phyloP scores from a whole-genome alignment of 1,140 invertebrate species.

The honey bee (Apis mellifera) region Amel_HAv3.1 CM009935.2:9485001-9485500 shows the following conservation, averaged over 20 bases:
- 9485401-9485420: slow-evolving; percentile 73
- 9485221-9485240: neutral
- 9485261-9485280: neutral
- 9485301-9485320: neutral
- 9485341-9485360: slow-evolving; percentile 7
- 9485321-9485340: neutral
- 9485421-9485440: slow-evolving; percentile 74
- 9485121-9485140: neutral
- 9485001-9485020: slow-evolving; percentile 27
- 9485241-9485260: neutral
- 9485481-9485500: slow-evolving; percentile 71
- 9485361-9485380: slow-evolving; percentile 41
- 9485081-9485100: neutral
- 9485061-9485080: slow-evolving; percentile 20
- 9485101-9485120: neutral
- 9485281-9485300: neutral
- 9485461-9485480: slow-evolving; percentile 71
- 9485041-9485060: neutral
- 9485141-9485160: neutral
- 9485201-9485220: slow-evolving; percentile 10
- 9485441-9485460: slow-evolving; percentile 76
- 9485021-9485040: neutral
- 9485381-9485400: slow-evolving; percentile 61
- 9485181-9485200: neutral
- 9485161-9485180: slow-evolving; percentile 11